Percentiles rank a stretch among this genome's conserved stretches.
Conservation (phyloP, 2,113 vertebrate genomes). For the Corydoras sp. region DNA sequence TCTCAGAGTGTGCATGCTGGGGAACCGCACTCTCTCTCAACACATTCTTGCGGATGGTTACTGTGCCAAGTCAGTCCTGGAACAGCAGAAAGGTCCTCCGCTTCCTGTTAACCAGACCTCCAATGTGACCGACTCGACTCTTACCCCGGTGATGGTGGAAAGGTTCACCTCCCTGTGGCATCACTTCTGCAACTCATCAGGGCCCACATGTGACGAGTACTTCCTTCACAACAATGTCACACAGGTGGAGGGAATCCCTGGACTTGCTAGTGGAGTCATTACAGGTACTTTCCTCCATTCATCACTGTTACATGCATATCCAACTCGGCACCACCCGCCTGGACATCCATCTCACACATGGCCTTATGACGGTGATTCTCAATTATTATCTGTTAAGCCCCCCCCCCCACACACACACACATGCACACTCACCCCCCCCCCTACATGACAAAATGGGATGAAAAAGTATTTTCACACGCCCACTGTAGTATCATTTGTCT, state of each 20-base stretch:
- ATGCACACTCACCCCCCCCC: too few relatives aligned
- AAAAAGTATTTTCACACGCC: too few relatives aligned
- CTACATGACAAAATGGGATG: too few relatives aligned
- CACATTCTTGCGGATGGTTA: conserved; percentile 54
- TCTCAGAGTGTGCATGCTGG: conserved; percentile 80
- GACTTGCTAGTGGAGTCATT: conserved; percentile 77
- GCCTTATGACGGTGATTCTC: too few relatives aligned
- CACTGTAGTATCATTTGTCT: too few relatives aligned
- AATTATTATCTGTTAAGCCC: too few relatives aligned
- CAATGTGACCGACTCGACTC: conserved; percentile 45
- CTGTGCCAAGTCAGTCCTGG: conserved; percentile 60
- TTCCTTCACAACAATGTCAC: conserved; percentile 74
- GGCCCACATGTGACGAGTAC: conserved; percentile 77
- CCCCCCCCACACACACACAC: too few relatives aligned
- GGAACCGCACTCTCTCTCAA: conserved; percentile 75
- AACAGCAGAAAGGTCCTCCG: background rate
- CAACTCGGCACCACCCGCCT: too few relatives aligned
- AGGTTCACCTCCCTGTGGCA: conserved; percentile 67
- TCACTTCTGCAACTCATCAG: conserved; percentile 59
- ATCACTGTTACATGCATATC: background rate
- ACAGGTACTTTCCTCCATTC: conserved; percentile 53
- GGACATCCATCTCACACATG: too few relatives aligned
- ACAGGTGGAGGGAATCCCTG: conserved; percentile 73
- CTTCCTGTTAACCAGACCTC: conserved; percentile 14
- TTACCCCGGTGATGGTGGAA: conserved; percentile 26